Percentiles rank a stretch among this genome's conserved stretches.
These are phyloP conservation scores for Rhagonycha lutea DNA, from an alignment of 2,888 invertebrate genomes.

Conservation along the genomic window DNA sequence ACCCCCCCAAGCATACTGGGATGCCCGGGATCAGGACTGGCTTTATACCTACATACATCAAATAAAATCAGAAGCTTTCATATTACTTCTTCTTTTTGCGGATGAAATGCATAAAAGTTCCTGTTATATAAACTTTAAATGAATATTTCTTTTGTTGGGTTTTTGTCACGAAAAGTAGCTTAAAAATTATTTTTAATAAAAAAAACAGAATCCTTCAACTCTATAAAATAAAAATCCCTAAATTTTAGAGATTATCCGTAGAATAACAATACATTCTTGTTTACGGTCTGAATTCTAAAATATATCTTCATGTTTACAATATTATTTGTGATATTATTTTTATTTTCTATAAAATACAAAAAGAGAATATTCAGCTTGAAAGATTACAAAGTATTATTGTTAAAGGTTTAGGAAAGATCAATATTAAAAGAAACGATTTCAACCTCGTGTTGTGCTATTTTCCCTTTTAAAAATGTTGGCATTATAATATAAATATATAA, in stretches of 20 bases:
- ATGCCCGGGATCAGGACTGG: too few species aligned
- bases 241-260: neutral
- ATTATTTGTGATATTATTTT: neutral
- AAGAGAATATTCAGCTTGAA: neutral
- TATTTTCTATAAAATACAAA: neutral
- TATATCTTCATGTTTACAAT: neutral
- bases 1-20: neutral
- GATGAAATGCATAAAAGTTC: neutral
- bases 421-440: neutral
- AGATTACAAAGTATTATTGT: neutral
- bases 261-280: neutral
- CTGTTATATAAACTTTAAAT: neutral
- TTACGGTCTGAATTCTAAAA: neutral
- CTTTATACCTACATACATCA: too few species aligned
- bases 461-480: neutral
- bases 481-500: neutral
- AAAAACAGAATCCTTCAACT: neutral
- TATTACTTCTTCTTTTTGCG: neutral
- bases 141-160: neutral
- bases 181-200: neutral
- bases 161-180: neutral
- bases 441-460: neutral
- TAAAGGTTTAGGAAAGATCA: neutral
- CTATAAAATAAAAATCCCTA: neutral
- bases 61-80: neutral